Percentiles rank a stretch among this genome's conserved stretches.
These are phyloP conservation scores for Eupeodes luniger DNA, from an alignment of 2,888 invertebrate genomes.

Conservation along the genomic window DNA sequence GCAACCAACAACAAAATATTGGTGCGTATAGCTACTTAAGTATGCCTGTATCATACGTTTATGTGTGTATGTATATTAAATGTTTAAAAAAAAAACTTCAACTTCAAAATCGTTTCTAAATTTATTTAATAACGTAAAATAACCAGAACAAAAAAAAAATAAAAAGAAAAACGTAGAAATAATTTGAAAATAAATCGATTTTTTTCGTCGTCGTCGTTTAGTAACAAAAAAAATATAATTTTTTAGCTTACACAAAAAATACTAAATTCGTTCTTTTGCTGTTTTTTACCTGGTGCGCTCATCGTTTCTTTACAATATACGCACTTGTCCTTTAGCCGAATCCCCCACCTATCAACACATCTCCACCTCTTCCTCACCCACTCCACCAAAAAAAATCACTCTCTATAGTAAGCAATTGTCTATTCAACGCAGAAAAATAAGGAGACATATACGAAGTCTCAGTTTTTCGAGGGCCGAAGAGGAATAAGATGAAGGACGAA, in stretches of 20 bases:
- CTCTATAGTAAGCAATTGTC: conserved; percentile 72
- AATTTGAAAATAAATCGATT: conserved; percentile 76
- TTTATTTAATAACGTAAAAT: conserved; percentile 67
- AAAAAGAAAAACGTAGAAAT: conserved; percentile 60
- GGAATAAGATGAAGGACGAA: conserved; percentile 15
- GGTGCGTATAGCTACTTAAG: too few relatives aligned
- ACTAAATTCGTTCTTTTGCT: conserved; percentile 55
- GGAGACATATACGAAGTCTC: conserved; percentile 46
- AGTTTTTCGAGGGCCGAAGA: neutral
- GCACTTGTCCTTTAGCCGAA: conserved; percentile 63
- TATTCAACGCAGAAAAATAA: conserved; percentile 66
- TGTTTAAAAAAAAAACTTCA: conserved; percentile 48
- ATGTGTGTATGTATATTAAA: conserved; percentile 58
- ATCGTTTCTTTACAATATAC: conserved; percentile 51
- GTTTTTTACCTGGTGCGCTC: conserved; percentile 67
- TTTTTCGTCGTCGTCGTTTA: conserved; percentile 23
- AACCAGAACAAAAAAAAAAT: conserved; percentile 41
- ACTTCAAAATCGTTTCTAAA: conserved; percentile 72
- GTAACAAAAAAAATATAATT: conserved; percentile 24
- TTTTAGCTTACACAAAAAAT: conserved; percentile 14
- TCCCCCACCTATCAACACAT: neutral
- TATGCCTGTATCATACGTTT: conserved; percentile 23
- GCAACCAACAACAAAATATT: too few relatives aligned
- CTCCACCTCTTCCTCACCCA: neutral
- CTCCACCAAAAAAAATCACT: conserved; percentile 9